phyloP scores from a whole-genome alignment of 2,113 vertebrate genomes.

The Fukomys damarensis region DNA sequence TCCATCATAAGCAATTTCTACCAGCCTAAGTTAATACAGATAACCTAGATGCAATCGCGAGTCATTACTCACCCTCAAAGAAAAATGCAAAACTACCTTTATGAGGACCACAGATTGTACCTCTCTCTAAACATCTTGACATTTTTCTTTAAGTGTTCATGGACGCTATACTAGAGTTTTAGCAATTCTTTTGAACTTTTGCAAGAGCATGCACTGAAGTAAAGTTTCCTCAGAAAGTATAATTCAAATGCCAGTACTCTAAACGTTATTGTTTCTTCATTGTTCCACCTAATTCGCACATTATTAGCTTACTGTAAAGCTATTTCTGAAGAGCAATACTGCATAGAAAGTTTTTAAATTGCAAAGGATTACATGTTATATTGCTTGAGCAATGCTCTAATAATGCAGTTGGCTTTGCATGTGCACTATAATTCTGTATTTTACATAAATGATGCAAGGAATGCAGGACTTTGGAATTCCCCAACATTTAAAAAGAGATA shows the following conservation, averaged over 20 bases:
- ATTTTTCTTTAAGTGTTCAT: slow-evolving; percentile 70
- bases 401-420: slow-evolving; percentile 32
- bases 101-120: slow-evolving; percentile 64
- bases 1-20: slow-evolving; percentile 80
- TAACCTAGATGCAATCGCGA: slow-evolving; percentile 82
- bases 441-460: slow-evolving; percentile 57
- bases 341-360: slow-evolving; percentile 63
- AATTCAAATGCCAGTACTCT: slow-evolving; percentile 56
- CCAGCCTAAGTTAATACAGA: slow-evolving; percentile 76
- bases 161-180: slow-evolving; percentile 62
- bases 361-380: slow-evolving; percentile 50
- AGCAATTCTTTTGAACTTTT: slow-evolving; percentile 49
- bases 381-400: slow-evolving; percentile 57
- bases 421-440: slow-evolving; percentile 63
- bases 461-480: neutral
- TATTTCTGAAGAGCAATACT: slow-evolving; percentile 64
- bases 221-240: slow-evolving; percentile 51
- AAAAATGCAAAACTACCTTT: slow-evolving; percentile 72
- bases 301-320: slow-evolving; percentile 42
- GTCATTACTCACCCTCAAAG: slow-evolving; percentile 75
- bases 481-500: slow-evolving; percentile 7
- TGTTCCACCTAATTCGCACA: neutral
- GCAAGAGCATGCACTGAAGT: neutral
- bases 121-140: neutral
- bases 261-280: slow-evolving; percentile 3